Conservation (phyloP, 2,888 invertebrate species). For the Thymelicus lineola region DNA sequence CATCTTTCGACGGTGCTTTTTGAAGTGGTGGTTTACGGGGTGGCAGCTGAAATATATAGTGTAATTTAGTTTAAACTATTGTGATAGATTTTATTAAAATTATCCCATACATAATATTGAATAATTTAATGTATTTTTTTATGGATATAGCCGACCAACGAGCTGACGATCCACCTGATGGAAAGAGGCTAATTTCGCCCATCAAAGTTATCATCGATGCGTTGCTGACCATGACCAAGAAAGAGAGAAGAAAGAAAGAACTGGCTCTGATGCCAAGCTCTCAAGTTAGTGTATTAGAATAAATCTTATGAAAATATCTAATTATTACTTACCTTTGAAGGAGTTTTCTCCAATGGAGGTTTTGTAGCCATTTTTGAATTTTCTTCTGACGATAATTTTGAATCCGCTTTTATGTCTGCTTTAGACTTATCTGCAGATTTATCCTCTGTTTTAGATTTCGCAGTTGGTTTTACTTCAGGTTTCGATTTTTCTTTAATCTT, state of each 20-base stretch:
- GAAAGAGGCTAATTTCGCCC: too few relatives aligned
- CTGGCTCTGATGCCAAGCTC: too few relatives aligned
- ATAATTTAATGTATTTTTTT: too few relatives aligned
- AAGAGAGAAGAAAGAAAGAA: too few relatives aligned
- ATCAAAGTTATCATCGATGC: too few relatives aligned
- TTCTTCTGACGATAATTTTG: conserved; percentile 52
- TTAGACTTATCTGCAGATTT: conserved; percentile 52
- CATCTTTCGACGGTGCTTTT: conserved; percentile 80
- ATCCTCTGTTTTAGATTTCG: conserved; percentile 46
- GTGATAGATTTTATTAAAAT: not conserved
- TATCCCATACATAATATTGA: too few relatives aligned
- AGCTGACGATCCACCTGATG: too few relatives aligned
- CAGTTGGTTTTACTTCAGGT: conserved; percentile 46
- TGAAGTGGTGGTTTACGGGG: conserved; percentile 77
- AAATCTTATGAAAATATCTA: too few relatives aligned
- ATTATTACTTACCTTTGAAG: conserved; percentile 66
- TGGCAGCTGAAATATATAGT: conserved; percentile 62
- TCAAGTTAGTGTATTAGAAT: too few relatives aligned
- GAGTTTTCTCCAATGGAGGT: conserved; percentile 71
- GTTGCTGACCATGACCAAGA: too few relatives aligned
- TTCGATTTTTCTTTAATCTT: conserved; percentile 54
- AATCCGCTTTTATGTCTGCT: conserved; percentile 52
- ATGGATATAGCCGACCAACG: too few relatives aligned
- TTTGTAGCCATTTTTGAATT: conserved; percentile 76
- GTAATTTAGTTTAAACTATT: not conserved